Base-by-base conservation (phyloP, 2,113 vertebrate species). In the Hymenochirus boettgeri region DNA sequence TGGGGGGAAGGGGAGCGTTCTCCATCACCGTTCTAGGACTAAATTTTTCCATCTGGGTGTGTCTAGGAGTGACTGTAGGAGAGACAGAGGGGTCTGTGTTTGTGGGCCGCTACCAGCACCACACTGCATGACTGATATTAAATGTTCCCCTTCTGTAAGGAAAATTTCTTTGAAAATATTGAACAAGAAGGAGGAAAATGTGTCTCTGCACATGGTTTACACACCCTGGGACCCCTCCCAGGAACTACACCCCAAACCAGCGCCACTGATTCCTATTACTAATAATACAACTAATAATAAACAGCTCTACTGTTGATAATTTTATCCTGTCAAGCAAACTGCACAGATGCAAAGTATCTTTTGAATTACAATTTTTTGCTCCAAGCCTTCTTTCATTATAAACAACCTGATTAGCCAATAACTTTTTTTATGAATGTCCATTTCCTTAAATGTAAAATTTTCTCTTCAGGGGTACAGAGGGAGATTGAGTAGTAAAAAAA, bases 41-140 rank as follows among this genome's bases (percentile, higher is more conserved):
- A 46, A 66, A 23, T 58, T 66, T 66, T 66, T 66, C 64, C 64
- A 59, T 66, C 64, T 58, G 64, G 64, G 64, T 66, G 64, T 66
- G 64, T 39, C 45, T 26, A 7, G 46, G 29, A 66, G 46, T 59
- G 56, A 65, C 42, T 57, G 45, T 42, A 25, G 45, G 21, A 26
- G 26, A 58, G 64, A 66, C 64, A 66, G 64, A 66, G 55, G 55
- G 64, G 64, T 59, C 64, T 66, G 55, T 66, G 64, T 66, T 66
- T 25, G 45, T 39, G 31, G 51, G 55, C 57, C 56, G 31, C 15
- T 26, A 18, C 25, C 22, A 53, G 25, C 50, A 53, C 39, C 31
- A 25, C 46, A 51, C 46, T 24, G 57, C 64, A 58, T 45, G 55
- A 33, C 55, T 58, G 54, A 58, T 55, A 51, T 66, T 58, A 66